A percentile compares a stretch with the other conserved stretches of the same genome.
These are phyloP conservation scores for Pseudomyrmex gracilis DNA, from an alignment of 1,140 invertebrate species.

Conservation along the genomic window DNA sequence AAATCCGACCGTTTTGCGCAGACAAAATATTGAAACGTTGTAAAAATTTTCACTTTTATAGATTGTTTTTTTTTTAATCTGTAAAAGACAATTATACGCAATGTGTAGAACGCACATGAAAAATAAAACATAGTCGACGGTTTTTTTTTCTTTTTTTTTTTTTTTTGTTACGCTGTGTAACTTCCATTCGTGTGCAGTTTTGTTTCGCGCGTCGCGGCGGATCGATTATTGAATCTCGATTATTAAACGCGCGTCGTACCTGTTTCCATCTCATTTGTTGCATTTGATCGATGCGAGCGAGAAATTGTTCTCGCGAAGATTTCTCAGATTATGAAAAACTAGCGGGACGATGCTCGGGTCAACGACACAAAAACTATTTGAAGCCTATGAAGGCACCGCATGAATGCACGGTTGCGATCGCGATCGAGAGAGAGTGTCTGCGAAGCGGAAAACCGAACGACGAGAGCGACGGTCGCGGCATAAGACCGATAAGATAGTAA, in stretches of 20 bases:
- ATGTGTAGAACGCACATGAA: neutral
- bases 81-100: neutral
- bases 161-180: neutral
- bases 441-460: constrained; percentile 42
- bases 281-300: neutral
- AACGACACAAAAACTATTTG: constrained; percentile 22
- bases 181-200: constrained; percentile 5
- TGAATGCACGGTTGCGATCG: neutral
- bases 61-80: neutral
- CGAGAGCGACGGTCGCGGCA: neutral
- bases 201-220: neutral
- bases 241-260: constrained; percentile 1
- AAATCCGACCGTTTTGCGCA: neutral
- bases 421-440: neutral
- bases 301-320: neutral
- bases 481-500: constrained; percentile 52
- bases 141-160: constrained; percentile 8
- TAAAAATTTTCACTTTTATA: neutral
- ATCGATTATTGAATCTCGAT: constrained; percentile 4
- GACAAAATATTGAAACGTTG: neutral
- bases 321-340: neutral
- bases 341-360: neutral
- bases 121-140: constrained; percentile 13
- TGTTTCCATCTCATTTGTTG: neutral
- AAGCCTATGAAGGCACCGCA: neutral